Evolutionary conservation across 1,140 invertebrate genomes (phyloP), one percentile per base, ranked within the genome.

Genomic region (Lineus longissimus): DNA sequence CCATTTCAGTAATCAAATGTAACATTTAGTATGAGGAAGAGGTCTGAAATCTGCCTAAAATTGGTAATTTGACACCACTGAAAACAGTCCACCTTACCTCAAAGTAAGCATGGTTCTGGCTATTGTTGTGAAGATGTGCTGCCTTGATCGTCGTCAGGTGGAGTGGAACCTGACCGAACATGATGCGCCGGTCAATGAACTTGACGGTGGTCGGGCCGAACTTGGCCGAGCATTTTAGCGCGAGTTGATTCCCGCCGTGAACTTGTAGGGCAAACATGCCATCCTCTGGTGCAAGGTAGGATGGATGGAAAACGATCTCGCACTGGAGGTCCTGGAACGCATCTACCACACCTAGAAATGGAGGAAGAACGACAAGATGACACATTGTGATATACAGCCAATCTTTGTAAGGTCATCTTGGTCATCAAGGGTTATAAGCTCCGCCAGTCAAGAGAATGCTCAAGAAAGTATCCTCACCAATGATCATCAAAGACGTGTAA

Each of bases 221-320:
- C 78, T 80, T 76, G 9, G 79, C 80, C 43, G 56, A 60, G 65
- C 80, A 82, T 17, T 66, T 64, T 2, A 82, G 68, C 45, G 70
- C 73, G 27, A 77, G 61, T 1, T 70, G 68, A 25, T 68, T 70
- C 0, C 78, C 77, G 19, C 76, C 74, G 62, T 72, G 71, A 29
- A 80, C 73, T 61, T 74, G 72, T 1, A 81, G 73, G 1, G 71
- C 71, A 68, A 82, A 82, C 7, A 70, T 69, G 0, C 80, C 78
- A 66, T 79, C 73, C 22, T 79, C 75, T 17, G 81, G 80, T 6
- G 81, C 79, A 36, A 78, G 64, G 66, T 70, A 82, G 0, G 79
- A 80, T 13, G 80, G 78, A 58, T 80, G 77, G 76, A 80, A 82
- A 1, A 82, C 79, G n/a, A 82, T 76, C 61, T 82, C 81, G 75